Evolutionary conservation across 2,888 invertebrate genomes (phyloP).

Genomic region (Parnassius orleans): DNA sequence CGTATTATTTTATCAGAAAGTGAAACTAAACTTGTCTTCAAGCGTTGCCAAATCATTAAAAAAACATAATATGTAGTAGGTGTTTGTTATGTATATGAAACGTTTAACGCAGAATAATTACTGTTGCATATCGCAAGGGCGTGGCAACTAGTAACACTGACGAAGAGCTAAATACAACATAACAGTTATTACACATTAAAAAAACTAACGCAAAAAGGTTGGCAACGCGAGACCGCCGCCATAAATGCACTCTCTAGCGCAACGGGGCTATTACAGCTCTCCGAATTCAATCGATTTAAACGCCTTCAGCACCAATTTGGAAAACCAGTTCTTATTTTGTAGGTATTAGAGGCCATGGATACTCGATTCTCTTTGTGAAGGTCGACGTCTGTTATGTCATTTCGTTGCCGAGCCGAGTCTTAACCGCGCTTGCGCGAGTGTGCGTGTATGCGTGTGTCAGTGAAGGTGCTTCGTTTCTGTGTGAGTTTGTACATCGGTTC

Average conservation of each 20-base stretch:
- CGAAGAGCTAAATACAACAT: constrained; percentile 32
- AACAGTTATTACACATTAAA: constrained; percentile 56
- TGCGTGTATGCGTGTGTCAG: constrained; percentile 49
- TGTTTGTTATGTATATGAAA: background rate
- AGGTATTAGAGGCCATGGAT: constrained; percentile 51
- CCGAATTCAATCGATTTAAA: constrained; percentile 36
- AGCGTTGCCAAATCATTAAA: no score
- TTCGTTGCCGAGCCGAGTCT: constrained; percentile 39
- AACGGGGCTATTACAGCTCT: constrained; percentile 63
- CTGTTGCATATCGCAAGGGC: constrained; percentile 11
- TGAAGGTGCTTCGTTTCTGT: constrained; percentile 43
- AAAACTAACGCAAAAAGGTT: constrained; percentile 67
- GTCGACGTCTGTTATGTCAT: constrained; percentile 58
- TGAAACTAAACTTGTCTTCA: no score
- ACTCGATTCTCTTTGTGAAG: constrained; percentile 73
- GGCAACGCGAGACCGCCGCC: constrained; percentile 64
- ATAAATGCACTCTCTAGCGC: constrained; percentile 79
- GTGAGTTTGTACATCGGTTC: constrained; percentile 64
- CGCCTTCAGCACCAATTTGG: constrained; percentile 37
- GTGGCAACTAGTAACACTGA: constrained; percentile 25
- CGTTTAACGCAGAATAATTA: background rate
- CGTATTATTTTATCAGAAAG: no score
- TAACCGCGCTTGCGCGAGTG: constrained; percentile 60
- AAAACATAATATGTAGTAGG: no score
- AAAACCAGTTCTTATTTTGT: constrained; percentile 39